Conservation (phyloP, 2,113 vertebrate genomes). For the Bostrychus sinensis region DNA sequence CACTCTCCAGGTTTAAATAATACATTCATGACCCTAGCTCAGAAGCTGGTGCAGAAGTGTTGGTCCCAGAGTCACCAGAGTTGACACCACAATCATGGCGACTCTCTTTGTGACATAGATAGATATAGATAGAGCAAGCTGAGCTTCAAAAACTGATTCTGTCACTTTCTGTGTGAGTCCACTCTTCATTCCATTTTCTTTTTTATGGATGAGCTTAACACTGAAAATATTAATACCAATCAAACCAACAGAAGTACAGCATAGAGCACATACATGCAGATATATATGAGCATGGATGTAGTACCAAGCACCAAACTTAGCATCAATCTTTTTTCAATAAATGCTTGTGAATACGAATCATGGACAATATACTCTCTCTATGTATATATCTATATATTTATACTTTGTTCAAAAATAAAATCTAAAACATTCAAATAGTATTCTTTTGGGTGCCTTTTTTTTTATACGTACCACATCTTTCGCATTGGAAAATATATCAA, state of each 20-base stretch:
- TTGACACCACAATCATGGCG: too few relatives aligned
- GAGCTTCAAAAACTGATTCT: too few relatives aligned
- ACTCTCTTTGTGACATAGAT: too few relatives aligned
- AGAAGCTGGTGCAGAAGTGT: too few relatives aligned
- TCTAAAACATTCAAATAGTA: slow-evolving; percentile 71
- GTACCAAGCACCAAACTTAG: slow-evolving; percentile 13
- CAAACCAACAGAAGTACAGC: slow-evolving; percentile 17
- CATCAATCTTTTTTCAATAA: slow-evolving; percentile 7
- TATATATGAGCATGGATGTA: slow-evolving; percentile 17
- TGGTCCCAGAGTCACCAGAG: too few relatives aligned
- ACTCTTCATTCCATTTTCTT: background rate
- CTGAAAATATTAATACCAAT: slow-evolving; percentile 44
- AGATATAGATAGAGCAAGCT: too few relatives aligned
- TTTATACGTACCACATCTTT: slow-evolving; percentile 53
- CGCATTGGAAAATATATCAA: slow-evolving; percentile 77
- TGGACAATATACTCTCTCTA: background rate
- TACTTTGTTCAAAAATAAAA: slow-evolving; percentile 68
- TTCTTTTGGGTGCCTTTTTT: slow-evolving; percentile 22
- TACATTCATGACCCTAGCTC: too few relatives aligned
- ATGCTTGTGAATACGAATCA: slow-evolving; percentile 17
- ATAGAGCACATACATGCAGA: slow-evolving; percentile 37
- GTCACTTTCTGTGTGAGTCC: too few relatives aligned
- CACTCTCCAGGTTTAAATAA: too few relatives aligned
- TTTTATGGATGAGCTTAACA: slow-evolving; percentile 36
- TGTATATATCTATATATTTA: slow-evolving; percentile 34